Percentiles rank a stretch among this genome's conserved stretches.
phyloP scores from a whole-genome alignment of 2,113 vertebrate species.

The Conger conger region DNA sequence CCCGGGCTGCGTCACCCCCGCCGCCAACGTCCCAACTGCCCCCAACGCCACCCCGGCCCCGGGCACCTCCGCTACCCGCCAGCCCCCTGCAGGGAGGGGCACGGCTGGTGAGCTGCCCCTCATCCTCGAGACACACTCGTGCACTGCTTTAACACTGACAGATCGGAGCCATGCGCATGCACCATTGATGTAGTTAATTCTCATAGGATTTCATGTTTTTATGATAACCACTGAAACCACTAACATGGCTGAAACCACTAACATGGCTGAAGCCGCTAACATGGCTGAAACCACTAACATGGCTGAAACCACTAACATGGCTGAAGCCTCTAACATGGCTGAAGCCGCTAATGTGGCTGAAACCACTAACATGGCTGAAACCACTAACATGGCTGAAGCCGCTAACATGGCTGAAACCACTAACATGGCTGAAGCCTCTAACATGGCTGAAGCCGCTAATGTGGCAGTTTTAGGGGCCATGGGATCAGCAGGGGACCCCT shows the following conservation, averaged over 20 bases:
- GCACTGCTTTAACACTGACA: too few species aligned
- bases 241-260: background rate
- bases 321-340: too few species aligned
- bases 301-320: too few species aligned
- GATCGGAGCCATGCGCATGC: too few species aligned
- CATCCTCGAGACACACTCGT: background rate
- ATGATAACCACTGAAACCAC: conserved; percentile 34
- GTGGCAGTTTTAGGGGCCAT: conserved; percentile 38
- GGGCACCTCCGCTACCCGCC: conserved; percentile 39
- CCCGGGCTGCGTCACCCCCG: conserved; percentile 62
- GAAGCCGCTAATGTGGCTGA: too few species aligned
- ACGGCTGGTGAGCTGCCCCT: conserved; percentile 58
- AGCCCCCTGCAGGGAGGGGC: conserved; percentile 28
- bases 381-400: background rate
- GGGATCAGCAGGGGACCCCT: conserved; percentile 17
- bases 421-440: conserved; percentile 43
- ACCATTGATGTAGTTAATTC: too few species aligned
- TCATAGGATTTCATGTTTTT: too few species aligned
- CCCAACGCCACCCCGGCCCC: conserved; percentile 51
- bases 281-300: too few species aligned
- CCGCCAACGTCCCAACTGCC: conserved; percentile 14
- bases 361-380: too few species aligned
- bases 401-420: conserved; percentile 25
- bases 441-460: conserved; percentile 22
- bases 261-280: too few species aligned